phyloP scores from a whole-genome alignment of 2,797 vertebrate species.

The Malacoctenus gilli region DNA sequence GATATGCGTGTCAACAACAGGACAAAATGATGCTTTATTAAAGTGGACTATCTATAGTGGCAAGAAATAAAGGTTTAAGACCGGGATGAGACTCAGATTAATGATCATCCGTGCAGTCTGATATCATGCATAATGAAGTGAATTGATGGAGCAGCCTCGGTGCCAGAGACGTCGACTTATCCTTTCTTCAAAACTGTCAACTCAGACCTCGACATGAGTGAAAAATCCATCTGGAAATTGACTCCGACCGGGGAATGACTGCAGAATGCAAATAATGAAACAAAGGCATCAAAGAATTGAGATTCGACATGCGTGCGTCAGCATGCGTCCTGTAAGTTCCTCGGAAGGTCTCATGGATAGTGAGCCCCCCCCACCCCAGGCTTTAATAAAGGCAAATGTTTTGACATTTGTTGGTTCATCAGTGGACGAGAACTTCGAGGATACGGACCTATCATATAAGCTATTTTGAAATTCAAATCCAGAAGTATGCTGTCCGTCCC shows the following conservation, averaged over 20 bases:
- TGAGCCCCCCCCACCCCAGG: background rate
- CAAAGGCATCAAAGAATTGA: background rate
- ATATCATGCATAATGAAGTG: constrained; percentile 31
- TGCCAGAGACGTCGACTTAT: constrained; percentile 14
- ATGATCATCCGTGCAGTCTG: constrained; percentile 29
- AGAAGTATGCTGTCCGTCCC: background rate
- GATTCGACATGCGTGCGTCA: constrained; percentile 1
- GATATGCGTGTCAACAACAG: background rate
- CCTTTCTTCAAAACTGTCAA: background rate
- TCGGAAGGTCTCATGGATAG: background rate
- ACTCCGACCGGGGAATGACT: no score
- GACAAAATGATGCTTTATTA: constrained; percentile 10
- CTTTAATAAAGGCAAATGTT: background rate
- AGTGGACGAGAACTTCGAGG: background rate
- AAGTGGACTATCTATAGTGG: constrained; percentile 2
- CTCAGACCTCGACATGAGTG: no score
- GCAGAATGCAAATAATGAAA: background rate
- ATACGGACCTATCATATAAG: background rate
- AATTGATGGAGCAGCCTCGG: constrained; percentile 13
- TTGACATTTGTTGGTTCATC: constrained; percentile 4
- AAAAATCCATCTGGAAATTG: no score
- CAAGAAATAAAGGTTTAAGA: constrained; percentile 38
- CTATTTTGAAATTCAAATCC: constrained; percentile 3
- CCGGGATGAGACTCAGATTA: constrained; percentile 15
- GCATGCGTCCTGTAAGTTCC: background rate